These are phyloP conservation scores for Halcyon malimbica DNA, from an alignment of 2,113 vertebrate species.

Conservation along the genomic window DNA sequence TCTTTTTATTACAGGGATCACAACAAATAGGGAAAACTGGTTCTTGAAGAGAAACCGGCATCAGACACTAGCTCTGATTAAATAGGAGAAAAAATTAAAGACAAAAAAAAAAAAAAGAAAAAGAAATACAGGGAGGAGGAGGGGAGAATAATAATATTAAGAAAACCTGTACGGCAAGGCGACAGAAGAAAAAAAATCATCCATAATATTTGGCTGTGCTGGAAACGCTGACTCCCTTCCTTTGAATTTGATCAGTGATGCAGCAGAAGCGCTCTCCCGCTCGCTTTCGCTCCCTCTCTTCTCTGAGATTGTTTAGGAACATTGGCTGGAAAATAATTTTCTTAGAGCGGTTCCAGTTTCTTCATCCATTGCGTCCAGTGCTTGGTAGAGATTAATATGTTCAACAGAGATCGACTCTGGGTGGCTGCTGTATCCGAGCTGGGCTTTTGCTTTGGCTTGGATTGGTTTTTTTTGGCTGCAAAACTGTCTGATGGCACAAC, in stretches of 20 bases:
- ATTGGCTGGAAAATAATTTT: constrained; percentile 28
- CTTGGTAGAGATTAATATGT: constrained; percentile 1
- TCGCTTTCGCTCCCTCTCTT: constrained; percentile 34
- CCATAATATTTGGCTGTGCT: constrained; percentile 50
- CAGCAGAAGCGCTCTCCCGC: constrained; percentile 48
- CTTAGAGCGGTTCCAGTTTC: constrained; percentile 40
- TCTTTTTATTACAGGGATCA: constrained; percentile 16
- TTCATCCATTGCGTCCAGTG: constrained; percentile 52
- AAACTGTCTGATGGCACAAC: constrained; percentile 67
- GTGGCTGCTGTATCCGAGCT: constrained; percentile 61
- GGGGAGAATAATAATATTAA: constrained; percentile 3
- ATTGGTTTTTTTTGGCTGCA: constrained; percentile 45
- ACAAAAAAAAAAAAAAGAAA: neutral
- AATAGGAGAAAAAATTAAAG: neutral
- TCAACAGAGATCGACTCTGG: constrained; percentile 31
- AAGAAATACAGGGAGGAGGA: neutral
- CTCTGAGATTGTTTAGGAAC: constrained; percentile 48
- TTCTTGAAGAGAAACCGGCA: neutral
- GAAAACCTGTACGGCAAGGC: constrained; percentile 32
- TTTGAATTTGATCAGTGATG: constrained; percentile 55
- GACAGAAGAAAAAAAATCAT: constrained; percentile 50
- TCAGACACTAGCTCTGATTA: neutral
- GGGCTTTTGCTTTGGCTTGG: constrained; percentile 47
- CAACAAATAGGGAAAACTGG: neutral
- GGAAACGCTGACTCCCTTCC: constrained; percentile 53